Base-by-base conservation (phyloP, 2,888 invertebrate genomes). In the Tupiocoris notatus region DNA sequence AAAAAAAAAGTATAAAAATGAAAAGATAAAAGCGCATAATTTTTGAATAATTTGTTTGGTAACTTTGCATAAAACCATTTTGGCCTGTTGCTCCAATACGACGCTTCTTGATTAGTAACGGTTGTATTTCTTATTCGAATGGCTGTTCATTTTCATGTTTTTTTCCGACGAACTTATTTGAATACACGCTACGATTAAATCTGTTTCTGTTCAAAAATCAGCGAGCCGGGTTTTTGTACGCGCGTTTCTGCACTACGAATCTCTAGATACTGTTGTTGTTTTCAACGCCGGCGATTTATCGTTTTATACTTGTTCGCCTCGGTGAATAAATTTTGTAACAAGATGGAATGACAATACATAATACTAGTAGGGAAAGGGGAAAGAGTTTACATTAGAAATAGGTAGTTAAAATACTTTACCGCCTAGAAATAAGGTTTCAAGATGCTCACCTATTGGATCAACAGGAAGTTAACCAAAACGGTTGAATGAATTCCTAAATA, bases 331-430 rank as follows among this genome's bases (percentile, higher is more conserved):
- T 20, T 58, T 63, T 39, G 73, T 73, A 73, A 24, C 62, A 63
- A 73, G 63, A 63, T 54, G 58, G 62, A 24, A 73, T 57, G 73
- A 73, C 73, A 73, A 73, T 75, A 75, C 75, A 58, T 65, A 73
- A 73, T 65, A 75, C 12, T 68, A 68, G 21, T 64, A 64, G 57
- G n/a, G 62, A 23, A 61, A n/a, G n/a, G n/a, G n/a, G n/a, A 64
- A 62, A 73, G 1, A 12, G 54, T 57, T 63, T 54, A 63, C 65
- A 64, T 18, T 65, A 65, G 57, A 75, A 65, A 58, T 75, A 75
- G 58, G 9, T 64, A n/a, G n/a, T n/a, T n/a, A n/a, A 9, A 64
- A 65, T 61, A 75, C 57, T 56, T 75, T 65, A 56, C 54, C 54
- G 24, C n/a, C 65, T 65, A 73, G 73, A 54, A 70, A 73, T 63